These are phyloP conservation scores for Amphiprion percula DNA, from an alignment of 2,113 vertebrate species.

Conservation along the genomic window DNA sequence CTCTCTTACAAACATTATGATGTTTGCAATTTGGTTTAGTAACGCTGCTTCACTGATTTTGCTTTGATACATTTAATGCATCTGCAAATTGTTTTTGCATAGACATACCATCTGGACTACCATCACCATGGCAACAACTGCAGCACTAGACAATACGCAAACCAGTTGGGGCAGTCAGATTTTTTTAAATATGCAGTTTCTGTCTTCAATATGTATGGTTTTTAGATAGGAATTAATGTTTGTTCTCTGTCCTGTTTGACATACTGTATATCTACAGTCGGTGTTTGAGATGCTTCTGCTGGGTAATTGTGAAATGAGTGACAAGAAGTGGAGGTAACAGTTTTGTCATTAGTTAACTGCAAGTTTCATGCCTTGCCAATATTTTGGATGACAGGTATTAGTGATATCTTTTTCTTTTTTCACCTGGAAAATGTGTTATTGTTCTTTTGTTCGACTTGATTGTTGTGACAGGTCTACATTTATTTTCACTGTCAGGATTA, in stretches of 20 bases:
- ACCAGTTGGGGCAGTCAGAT: background rate
- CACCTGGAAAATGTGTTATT: background rate
- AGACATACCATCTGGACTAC: constrained; percentile 39
- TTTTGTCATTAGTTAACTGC: too few species aligned
- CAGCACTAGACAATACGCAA: constrained; percentile 38
- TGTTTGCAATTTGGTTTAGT: constrained; percentile 4
- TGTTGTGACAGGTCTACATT: background rate
- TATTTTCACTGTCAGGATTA: background rate
- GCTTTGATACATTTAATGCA: constrained; percentile 40
- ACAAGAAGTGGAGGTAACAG: background rate
- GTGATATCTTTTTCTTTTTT: background rate
- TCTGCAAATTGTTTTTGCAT: constrained; percentile 47
- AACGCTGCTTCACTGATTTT: constrained; percentile 25
- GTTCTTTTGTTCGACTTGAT: background rate
- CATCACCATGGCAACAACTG: constrained; percentile 68
- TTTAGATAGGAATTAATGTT: background rate
- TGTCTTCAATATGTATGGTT: background rate
- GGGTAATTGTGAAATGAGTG: background rate
- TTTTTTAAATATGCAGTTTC: constrained; percentile 16
- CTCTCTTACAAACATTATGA: constrained; percentile 8
- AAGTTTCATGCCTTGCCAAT: too few species aligned
- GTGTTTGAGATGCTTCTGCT: background rate
- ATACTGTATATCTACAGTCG: background rate
- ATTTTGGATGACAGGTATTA: too few species aligned
- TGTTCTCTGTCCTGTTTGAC: background rate